Conservation (phyloP, 1,140 invertebrate genomes). For the Drosophila willistoni region DNA sequence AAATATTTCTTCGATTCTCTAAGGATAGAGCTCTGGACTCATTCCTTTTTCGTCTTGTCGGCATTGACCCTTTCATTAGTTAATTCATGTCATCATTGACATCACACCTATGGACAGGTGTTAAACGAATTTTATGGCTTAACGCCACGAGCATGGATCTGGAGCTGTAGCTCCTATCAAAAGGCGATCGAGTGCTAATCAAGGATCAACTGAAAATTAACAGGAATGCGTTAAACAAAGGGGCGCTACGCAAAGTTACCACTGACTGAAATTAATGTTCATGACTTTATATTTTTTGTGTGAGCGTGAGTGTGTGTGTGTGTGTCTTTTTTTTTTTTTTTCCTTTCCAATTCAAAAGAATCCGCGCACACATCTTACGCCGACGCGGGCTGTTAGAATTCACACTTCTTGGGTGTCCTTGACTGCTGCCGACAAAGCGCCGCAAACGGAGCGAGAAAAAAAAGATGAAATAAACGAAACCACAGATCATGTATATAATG, state of each 20-base stretch:
- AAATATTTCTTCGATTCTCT: no score
- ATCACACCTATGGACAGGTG: slow-evolving; percentile 68
- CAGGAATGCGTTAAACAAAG: slow-evolving; percentile 69
- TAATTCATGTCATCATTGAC: slow-evolving; percentile 70
- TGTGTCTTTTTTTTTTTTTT: neutral
- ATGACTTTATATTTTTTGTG: slow-evolving; percentile 18
- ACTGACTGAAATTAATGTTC: slow-evolving; percentile 47
- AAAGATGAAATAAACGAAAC: slow-evolving; percentile 40
- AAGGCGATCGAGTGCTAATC: slow-evolving; percentile 55
- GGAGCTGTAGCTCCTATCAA: slow-evolving; percentile 28
- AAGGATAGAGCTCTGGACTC: slow-evolving; percentile 18
- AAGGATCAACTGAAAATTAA: slow-evolving; percentile 71
- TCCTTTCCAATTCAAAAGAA: slow-evolving; percentile 51
- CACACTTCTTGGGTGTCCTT: slow-evolving; percentile 78
- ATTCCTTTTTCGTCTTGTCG: slow-evolving; percentile 38
- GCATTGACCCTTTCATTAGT: slow-evolving; percentile 59
- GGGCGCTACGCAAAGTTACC: slow-evolving; percentile 44
- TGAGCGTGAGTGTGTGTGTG: slow-evolving; percentile 3
- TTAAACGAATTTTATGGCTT: slow-evolving; percentile 77
- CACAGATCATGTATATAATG: slow-evolving; percentile 78
- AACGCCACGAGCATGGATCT: slow-evolving; percentile 48
- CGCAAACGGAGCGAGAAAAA: slow-evolving; percentile 33
- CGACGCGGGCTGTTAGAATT: slow-evolving; percentile 76
- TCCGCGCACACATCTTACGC: slow-evolving; percentile 62
- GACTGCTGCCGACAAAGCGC: slow-evolving; percentile 72